Percentiles rank a stretch among this genome's conserved stretches.
These are phyloP conservation scores for Brachionus rubens DNA, from an alignment of 1,140 invertebrate genomes.

Conservation along the genomic window DNA sequence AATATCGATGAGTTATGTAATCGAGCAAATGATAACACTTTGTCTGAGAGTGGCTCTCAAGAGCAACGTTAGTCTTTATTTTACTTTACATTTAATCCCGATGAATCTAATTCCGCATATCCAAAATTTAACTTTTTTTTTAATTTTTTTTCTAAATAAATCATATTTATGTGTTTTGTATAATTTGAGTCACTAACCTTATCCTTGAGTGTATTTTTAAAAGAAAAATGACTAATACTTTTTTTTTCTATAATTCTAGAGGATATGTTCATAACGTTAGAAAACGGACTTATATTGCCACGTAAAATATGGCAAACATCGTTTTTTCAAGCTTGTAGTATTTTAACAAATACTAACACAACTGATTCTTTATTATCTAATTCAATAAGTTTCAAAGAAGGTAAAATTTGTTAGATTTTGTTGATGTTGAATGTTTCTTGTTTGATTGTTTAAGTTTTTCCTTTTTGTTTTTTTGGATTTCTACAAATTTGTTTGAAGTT, in stretches of 20 bases:
- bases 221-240: background rate
- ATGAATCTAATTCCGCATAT: too few relatives aligned
- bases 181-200: too few relatives aligned
- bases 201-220: too few relatives aligned
- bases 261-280: background rate
- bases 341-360: too few relatives aligned
- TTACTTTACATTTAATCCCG: background rate
- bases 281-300: background rate
- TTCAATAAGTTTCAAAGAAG: background rate
- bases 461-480: background rate
- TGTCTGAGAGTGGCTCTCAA: background rate
- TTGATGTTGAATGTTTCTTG: background rate
- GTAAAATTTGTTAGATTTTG: background rate
- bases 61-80: constrained; percentile 1
- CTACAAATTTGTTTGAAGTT: background rate
- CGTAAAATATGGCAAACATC: constrained; percentile 5
- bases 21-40: background rate
- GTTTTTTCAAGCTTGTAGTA: background rate
- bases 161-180: too few relatives aligned
- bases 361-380: background rate
- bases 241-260: too few relatives aligned
- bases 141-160: too few relatives aligned
- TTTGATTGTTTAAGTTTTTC: background rate
- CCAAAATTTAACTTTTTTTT: too few relatives aligned
- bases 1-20: constrained; percentile 13